Conservation (phyloP, 30 jellyfish, hydroid and myxozoan genomes). For the Nemopilema nomurai region DNA sequence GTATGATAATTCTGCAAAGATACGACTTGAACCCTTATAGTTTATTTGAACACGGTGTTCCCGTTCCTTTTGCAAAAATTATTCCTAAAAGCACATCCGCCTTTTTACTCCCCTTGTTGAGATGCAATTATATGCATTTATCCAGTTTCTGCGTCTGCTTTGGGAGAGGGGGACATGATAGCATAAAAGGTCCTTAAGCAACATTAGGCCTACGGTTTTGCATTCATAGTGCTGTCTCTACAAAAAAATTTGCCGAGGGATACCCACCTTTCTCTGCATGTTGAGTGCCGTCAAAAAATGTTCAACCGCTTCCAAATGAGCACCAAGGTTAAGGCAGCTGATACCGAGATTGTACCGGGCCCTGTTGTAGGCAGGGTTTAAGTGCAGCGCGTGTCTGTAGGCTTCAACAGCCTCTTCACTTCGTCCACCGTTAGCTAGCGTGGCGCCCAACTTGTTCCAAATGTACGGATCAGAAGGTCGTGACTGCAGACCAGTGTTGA, state of each 20-base stretch:
- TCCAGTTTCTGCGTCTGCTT: no score
- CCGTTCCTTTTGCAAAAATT: no score
- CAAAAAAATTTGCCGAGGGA: neutral
- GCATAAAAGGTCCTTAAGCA: neutral
- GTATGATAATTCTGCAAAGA: no score
- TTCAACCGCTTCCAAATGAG: slow-evolving; percentile 83
- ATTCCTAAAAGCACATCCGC: no score
- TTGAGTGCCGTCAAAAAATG: slow-evolving; percentile 88
- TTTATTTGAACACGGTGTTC: no score
- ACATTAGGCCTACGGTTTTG: neutral
- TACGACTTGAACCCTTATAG: no score
- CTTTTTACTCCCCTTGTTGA: no score
- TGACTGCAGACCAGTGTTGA: slow-evolving; percentile 86
- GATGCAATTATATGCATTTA: no score
- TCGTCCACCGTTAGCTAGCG: slow-evolving; percentile 94
- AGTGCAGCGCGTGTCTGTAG: slow-evolving; percentile 78
- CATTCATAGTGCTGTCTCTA: neutral
- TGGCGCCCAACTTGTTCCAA: slow-evolving; percentile 96
- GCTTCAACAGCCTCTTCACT: slow-evolving; percentile 95
- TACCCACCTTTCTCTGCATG: slow-evolving; percentile 85
- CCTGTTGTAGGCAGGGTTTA: slow-evolving; percentile 92
- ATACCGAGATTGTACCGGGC: slow-evolving; percentile 93
- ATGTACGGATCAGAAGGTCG: slow-evolving; percentile 76
- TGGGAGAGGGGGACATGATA: neutral
- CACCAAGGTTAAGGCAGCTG: slow-evolving; percentile 84